These are phyloP conservation scores for Rhogogaster chlorosoma DNA, from an alignment of 2,888 invertebrate genomes.

Conservation along the genomic window DNA sequence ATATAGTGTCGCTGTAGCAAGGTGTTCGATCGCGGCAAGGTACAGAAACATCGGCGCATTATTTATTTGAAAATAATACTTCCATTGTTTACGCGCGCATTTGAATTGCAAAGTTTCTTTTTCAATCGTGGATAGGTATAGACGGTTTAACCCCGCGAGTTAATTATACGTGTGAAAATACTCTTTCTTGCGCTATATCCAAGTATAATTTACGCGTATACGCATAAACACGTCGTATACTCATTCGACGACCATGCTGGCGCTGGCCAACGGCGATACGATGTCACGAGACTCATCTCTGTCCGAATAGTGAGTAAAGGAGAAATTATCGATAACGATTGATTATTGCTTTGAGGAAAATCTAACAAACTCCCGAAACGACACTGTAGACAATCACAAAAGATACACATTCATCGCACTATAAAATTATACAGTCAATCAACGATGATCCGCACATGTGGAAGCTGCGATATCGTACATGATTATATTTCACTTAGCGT, in stretches of 20 bases:
- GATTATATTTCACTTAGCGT: neutral
- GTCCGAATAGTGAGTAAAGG: neutral
- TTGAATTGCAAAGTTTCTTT: slow-evolving; percentile 14
- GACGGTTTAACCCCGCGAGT: slow-evolving; percentile 16
- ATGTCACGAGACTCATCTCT: neutral
- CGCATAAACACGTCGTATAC: neutral
- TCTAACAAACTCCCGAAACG: neutral
- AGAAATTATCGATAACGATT: neutral
- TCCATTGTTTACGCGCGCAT: slow-evolving; percentile 25
- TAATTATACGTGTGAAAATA: slow-evolving; percentile 11
- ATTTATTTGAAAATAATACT: neutral
- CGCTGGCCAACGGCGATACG: neutral
- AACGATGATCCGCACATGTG: neutral
- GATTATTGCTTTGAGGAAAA: neutral
- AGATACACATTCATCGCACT: neutral
- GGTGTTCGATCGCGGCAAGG: neutral
- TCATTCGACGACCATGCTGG: neutral
- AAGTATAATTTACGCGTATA: neutral
- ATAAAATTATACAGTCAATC: neutral
- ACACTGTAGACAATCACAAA: neutral
- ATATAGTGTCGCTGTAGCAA: neutral
- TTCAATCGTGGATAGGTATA: neutral
- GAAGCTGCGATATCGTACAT: neutral
- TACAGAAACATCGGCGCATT: neutral
- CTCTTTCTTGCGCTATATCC: neutral